Evolutionary conservation across 2,888 invertebrate genomes (phyloP).

Genomic region (Clanis bilineata): DNA sequence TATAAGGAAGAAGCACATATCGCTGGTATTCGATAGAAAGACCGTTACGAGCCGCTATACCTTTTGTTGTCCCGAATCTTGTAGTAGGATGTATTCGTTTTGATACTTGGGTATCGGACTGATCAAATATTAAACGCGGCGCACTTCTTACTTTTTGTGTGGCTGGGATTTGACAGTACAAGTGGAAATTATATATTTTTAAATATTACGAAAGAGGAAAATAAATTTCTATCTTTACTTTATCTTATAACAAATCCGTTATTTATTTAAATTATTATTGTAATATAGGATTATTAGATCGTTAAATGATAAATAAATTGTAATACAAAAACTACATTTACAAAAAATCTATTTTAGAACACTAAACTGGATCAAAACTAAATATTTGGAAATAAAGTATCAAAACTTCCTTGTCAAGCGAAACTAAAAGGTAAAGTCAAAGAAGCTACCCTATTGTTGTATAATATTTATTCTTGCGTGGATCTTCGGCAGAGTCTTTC

Average conservation of each 20-base stretch:
- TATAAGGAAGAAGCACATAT: conserved; percentile 65
- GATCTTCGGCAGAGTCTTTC: conserved; percentile 71
- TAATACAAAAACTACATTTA: too few relatives aligned
- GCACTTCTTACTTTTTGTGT: too few relatives aligned
- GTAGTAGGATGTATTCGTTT: conserved; percentile 28
- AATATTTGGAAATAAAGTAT: conserved; percentile 36
- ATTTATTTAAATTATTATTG: too few relatives aligned
- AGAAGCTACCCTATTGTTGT: conserved; percentile 78
- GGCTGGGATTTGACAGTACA: too few relatives aligned
- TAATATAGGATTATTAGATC: too few relatives aligned
- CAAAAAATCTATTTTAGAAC: background rate
- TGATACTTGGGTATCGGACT: conserved; percentile 61
- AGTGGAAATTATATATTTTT: too few relatives aligned
- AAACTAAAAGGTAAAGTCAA: conserved; percentile 66
- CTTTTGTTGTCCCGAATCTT: conserved; percentile 60
- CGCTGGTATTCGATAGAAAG: conserved; percentile 62
- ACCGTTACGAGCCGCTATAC: conserved; percentile 74
- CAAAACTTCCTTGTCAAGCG: conserved; percentile 40
- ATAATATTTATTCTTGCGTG: conserved; percentile 80
- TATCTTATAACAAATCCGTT: too few relatives aligned
- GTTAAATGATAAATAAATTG: too few relatives aligned
- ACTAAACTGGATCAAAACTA: background rate
- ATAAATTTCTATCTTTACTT: too few relatives aligned
- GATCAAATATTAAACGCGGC: too few relatives aligned
- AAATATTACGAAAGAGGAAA: too few relatives aligned